Percentiles rank a stretch among this genome's conserved stretches.
phyloP scores from a whole-genome alignment of 1,140 invertebrate genomes.

The Ladona fulva region DNA sequence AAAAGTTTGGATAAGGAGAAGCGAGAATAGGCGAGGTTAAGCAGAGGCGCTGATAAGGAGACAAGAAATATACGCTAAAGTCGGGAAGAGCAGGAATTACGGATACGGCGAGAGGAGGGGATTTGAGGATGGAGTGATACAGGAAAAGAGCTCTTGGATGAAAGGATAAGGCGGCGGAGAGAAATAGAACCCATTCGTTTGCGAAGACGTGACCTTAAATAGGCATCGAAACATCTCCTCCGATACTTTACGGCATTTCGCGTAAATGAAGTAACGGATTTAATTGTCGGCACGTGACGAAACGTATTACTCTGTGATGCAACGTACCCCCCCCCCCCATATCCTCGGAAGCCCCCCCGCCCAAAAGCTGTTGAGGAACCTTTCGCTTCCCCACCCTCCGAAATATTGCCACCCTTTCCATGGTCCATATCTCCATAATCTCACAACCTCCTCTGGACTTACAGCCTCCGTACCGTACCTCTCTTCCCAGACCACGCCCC shows the following conservation, averaged over 20 bases:
- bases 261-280: not conserved
- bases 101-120: too few species aligned
- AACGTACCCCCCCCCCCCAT: not conserved
- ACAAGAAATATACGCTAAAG: too few species aligned
- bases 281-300: not conserved
- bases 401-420: not conserved
- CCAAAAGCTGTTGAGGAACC: not conserved
- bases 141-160: too few species aligned
- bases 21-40: too few species aligned
- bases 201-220: too few species aligned
- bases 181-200: too few species aligned
- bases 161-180: too few species aligned
- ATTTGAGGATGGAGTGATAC: too few species aligned
- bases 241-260: not conserved
- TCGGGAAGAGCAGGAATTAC: too few species aligned
- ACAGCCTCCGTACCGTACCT: not conserved
- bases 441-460: not conserved
- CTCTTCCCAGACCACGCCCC: not conserved
- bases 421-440: not conserved
- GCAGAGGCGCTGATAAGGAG: too few species aligned
- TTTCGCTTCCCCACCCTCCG: not conserved
- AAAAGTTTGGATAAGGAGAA: too few species aligned
- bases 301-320: not conserved
- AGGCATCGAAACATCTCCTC: not conserved
- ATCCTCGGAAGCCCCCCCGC: not conserved